Evolutionary conservation across 2,797 vertebrate species (phyloP), one percentile per base, ranked within the genome.

Genomic region (Emys orbicularis): DNA sequence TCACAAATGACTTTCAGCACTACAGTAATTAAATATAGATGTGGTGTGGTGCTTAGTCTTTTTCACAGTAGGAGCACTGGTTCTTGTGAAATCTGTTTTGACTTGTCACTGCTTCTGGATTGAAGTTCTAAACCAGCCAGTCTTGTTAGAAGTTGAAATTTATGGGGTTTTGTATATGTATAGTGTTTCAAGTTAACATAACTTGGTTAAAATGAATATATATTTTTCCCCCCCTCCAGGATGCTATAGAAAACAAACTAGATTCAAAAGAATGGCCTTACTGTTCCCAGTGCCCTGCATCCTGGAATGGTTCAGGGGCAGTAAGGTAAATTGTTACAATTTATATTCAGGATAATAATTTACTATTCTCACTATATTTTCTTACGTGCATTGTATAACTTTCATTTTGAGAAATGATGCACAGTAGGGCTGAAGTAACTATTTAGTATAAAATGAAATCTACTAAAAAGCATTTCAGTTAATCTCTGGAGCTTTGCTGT

Each of bases 181-280:
- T 41, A 12, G 27, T 19, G 50, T 31, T 92, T 93, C 88, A 61
- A 19, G 16, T 88, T 41, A 83, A 1, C 1, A 0, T 61, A 47
- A 12, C 52, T 92, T 91, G 29, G 82, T 92, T 52, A 13, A 96
- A 88, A 12, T 56, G 8, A 4, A 2, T 81, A 44, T 44, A 2
- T 87, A 7, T 83, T 97, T 97, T 57, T 81, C 68, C 18, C 19
- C 52, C 94, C 80, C 92, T 87, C 29, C 97, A 99, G 99, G 99
- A 99, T 97, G 99, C 98, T n/a, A 98, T 99, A 94, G 99, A 99
- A 96, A 99, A 99, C 97, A 99, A 99, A 97, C 97, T 99, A 94
- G 99, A 99, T 96, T 97, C 98, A 79, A 99, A 90, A 97, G 99
- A 99, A 10, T 99, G 99, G 99, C 99, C 99, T 0, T 99, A 99